Evolutionary conservation across 2,888 invertebrate genomes (phyloP).

Genomic region (Leptothorax acervorum): DNA sequence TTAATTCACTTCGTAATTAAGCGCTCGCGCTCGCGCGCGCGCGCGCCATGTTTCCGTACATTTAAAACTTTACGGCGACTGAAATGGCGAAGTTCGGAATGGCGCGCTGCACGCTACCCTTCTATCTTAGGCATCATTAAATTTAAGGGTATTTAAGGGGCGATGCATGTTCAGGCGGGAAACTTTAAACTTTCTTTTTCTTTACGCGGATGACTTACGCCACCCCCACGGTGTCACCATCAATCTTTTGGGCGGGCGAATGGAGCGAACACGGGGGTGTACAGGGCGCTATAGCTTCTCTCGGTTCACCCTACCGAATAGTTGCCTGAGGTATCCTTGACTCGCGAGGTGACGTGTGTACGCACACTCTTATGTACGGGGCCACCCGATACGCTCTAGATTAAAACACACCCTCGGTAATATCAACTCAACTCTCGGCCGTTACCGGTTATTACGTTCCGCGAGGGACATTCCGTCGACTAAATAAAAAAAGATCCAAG

Average conservation of each 20-base stretch:
- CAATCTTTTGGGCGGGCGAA: conserved; percentile 75
- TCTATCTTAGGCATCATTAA: conserved; percentile 53
- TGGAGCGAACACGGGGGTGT: conserved; percentile 42
- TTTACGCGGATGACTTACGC: conserved; percentile 75
- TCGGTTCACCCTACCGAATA: conserved; percentile 61
- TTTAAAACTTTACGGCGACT: conserved; percentile 55
- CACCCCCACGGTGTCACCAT: conserved; percentile 76
- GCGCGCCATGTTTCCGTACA: conserved; percentile 52
- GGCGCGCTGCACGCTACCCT: conserved; percentile 45
- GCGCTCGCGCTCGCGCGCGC: conserved; percentile 34
- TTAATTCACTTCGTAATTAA: conserved; percentile 58
- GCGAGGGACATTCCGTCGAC: conserved; percentile 57
- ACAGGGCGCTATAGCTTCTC: conserved; percentile 47
- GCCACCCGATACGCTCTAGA: conserved; percentile 65
- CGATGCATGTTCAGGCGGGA: conserved; percentile 66
- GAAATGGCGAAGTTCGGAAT: conserved; percentile 55
- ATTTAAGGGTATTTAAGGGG: conserved; percentile 69
- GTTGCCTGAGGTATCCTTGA: conserved; percentile 64
- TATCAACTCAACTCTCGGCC: conserved; percentile 66
- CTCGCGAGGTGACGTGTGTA: conserved; percentile 65
- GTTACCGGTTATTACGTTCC: conserved; percentile 53
- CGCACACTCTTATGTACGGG: conserved; percentile 53
- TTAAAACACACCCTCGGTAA: conserved; percentile 73
- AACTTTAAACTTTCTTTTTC: conserved; percentile 76
- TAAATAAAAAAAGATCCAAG: conserved; percentile 60